Percentiles rank a stretch among this genome's conserved stretches.
These are phyloP conservation scores for Smutsia temminckii DNA, from an alignment of 2,797 vertebrate species.

Conservation along the genomic window DNA sequence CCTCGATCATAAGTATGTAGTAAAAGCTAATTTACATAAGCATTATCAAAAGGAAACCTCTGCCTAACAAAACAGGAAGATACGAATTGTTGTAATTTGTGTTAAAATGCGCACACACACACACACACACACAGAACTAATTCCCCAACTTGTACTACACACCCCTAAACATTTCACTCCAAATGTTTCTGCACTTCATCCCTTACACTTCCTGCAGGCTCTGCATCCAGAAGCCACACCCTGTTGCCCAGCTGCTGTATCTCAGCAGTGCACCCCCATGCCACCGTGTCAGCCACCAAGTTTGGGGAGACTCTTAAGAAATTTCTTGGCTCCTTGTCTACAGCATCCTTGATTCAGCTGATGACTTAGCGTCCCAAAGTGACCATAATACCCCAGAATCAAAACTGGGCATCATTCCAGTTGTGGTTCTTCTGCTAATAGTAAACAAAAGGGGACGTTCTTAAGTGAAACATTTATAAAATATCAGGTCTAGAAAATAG, in stretches of 20 bases:
- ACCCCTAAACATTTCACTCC: background rate
- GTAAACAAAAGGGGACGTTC: background rate
- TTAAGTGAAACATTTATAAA: background rate
- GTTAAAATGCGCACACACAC: background rate
- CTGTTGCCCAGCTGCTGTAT: background rate
- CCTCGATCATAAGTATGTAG: background rate
- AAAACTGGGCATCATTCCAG: background rate
- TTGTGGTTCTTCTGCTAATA: background rate
- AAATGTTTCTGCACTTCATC: background rate
- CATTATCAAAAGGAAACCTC: background rate
- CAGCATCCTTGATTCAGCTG: background rate
- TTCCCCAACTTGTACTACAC: background rate
- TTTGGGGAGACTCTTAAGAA: background rate
- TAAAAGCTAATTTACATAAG: background rate
- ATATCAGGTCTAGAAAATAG: background rate
- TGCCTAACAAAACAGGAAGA: background rate
- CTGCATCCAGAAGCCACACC: background rate
- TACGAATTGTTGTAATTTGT: background rate
- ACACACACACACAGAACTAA: background rate
- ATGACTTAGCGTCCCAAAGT: slow-evolving; percentile 25
- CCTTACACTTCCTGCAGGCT: background rate
- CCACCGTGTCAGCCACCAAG: background rate
- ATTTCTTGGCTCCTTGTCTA: background rate
- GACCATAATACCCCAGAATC: background rate
- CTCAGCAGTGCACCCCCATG: background rate